Evolutionary conservation across 2,797 vertebrate species (phyloP).

Genomic region (Anguilla obscura): DNA sequence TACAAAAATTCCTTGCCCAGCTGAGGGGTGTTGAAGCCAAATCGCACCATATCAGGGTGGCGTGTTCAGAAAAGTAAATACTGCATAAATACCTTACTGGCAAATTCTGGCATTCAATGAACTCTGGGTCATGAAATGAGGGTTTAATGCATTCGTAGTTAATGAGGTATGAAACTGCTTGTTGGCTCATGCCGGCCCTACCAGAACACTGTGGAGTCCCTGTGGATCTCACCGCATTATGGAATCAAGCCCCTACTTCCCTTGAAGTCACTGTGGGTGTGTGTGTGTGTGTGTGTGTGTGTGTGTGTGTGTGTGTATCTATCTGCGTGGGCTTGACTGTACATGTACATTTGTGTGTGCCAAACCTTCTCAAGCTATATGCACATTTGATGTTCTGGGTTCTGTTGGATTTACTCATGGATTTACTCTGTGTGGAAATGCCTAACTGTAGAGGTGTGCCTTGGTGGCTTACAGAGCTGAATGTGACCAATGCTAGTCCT

Average conservation of each 20-base stretch:
- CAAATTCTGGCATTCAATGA: conserved; percentile 60
- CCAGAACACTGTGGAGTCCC: conserved; percentile 46
- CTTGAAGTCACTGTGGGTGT: background rate
- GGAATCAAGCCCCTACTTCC: conserved; percentile 25
- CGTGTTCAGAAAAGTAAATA: conserved; percentile 61
- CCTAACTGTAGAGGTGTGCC: background rate
- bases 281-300: background rate
- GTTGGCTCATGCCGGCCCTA: conserved; percentile 60
- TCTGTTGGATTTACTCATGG: background rate
- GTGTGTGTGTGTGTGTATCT: background rate
- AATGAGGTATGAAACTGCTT: background rate
- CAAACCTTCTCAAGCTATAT: background rate
- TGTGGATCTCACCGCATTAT: conserved; percentile 66
- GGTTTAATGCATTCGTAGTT: background rate
- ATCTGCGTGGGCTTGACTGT: background rate
- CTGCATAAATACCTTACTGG: conserved; percentile 66
- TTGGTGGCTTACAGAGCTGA: background rate
- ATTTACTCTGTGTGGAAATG: background rate
- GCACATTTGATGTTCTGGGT: background rate
- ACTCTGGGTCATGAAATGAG: conserved; percentile 54
- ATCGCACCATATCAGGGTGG: conserved; percentile 60
- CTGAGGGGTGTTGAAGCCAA: conserved; percentile 44
- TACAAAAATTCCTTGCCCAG: conserved; percentile 24
- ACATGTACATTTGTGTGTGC: background rate
- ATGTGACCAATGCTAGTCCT: background rate